These are phyloP conservation scores for Arothron firmamentum DNA, from an alignment of 2,113 vertebrate species.

Conservation along the genomic window DNA sequence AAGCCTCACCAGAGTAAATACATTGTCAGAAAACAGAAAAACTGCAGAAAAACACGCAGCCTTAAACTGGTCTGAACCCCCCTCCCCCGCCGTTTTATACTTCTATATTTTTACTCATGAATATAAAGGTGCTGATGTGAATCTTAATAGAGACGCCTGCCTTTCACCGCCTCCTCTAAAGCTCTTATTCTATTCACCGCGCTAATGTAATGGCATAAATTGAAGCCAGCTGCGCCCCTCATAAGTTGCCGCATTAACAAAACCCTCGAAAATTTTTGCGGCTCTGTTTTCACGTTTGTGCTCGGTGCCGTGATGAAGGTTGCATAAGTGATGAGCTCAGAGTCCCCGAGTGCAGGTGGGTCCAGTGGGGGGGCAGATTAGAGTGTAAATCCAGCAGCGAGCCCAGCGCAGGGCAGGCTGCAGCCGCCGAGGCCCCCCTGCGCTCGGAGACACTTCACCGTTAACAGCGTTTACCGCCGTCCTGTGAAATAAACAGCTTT, in stretches of 20 bases:
- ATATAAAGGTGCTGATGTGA: constrained; percentile 34
- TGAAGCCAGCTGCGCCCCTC: constrained; percentile 64
- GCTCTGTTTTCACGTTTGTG: constrained; percentile 17
- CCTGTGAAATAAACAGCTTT: neutral
- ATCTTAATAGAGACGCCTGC: constrained; percentile 59
- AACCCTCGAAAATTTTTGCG: constrained; percentile 21
- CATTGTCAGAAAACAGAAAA: constrained; percentile 27
- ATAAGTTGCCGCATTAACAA: constrained; percentile 44
- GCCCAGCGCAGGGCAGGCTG: constrained; percentile 18
- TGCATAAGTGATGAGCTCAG: constrained; percentile 54
- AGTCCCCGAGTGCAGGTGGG: constrained; percentile 58
- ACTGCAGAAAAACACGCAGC: neutral
- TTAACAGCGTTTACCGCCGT: constrained; percentile 42
- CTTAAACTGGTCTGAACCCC: too few relatives aligned
- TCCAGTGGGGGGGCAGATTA: constrained; percentile 28
- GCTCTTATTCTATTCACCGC: constrained; percentile 53
- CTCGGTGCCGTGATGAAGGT: neutral
- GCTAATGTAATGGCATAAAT: constrained; percentile 62
- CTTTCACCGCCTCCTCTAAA: constrained; percentile 52
- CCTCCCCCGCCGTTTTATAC: constrained; percentile 1
- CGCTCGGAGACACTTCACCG: constrained; percentile 54
- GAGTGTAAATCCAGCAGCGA: constrained; percentile 43
- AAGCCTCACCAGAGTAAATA: constrained; percentile 40
- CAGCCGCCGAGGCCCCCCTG: constrained; percentile 39
- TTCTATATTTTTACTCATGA: constrained; percentile 37